Conservation (phyloP, 1,140 invertebrate species). For the Nilaparvata lugens region DNA sequence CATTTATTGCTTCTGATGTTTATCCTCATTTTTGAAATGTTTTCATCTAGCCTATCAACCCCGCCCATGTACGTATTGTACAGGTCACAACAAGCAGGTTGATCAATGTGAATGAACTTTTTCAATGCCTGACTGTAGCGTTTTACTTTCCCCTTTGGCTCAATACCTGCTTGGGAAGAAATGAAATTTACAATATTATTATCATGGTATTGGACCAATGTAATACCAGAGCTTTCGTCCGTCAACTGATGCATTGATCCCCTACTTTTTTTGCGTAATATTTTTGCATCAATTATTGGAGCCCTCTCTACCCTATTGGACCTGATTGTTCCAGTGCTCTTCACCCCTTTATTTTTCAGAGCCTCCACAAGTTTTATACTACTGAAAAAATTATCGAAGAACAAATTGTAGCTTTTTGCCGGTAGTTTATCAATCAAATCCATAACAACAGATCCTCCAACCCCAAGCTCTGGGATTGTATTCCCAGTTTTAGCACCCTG, state of each 20-base stretch:
- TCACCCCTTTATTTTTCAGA: constrained; percentile 18
- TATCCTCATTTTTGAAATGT: constrained; percentile 32
- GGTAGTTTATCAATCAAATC: constrained; percentile 23
- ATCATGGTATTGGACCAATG: constrained; percentile 9
- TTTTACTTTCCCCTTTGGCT: constrained; percentile 1
- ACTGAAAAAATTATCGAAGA: constrained; percentile 30
- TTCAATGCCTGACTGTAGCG: background rate
- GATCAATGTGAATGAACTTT: background rate
- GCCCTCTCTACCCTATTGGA: constrained; percentile 21
- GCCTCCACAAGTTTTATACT: constrained; percentile 22
- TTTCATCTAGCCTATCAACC: constrained; percentile 34
- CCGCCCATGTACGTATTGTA: constrained; percentile 17
- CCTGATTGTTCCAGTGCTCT: constrained; percentile 24
- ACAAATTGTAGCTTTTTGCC: constrained; percentile 7
- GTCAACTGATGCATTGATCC: constrained; percentile 1
- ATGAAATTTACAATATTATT: constrained; percentile 10
- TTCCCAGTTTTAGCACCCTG: background rate
- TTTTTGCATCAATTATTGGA: constrained; percentile 18
- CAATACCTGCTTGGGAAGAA: background rate
- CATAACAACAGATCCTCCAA: constrained; percentile 21
- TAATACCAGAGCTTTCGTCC: background rate
- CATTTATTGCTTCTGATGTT: constrained; percentile 32
- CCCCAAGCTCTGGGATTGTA: constrained; percentile 23
- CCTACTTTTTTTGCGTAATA: constrained; percentile 15
- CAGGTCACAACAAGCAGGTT: constrained; percentile 1